Evolutionary conservation across 2,797 vertebrate genomes (phyloP), one percentile per base, ranked within the genome.

Genomic region (Trichosurus vulpecula): DNA sequence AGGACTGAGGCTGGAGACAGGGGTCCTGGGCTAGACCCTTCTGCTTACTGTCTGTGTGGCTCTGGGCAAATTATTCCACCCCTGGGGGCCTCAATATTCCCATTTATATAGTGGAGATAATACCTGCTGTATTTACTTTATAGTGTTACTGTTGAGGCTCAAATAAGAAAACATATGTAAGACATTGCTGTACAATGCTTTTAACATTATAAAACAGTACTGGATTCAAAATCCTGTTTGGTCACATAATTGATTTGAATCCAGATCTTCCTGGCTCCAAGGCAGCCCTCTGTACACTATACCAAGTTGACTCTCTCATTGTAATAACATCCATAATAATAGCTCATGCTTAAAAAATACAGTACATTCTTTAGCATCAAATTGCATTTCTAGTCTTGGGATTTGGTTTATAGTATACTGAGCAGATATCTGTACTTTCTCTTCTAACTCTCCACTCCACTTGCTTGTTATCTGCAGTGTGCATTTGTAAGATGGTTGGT

Each of bases 81-180:
- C 52, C 95, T 93, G 52, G 92, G 58, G 96, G 30, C n/a, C n/a
- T 90, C 61, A 56, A 25, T 93, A 93, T 10, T 51, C 35, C 95
- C 92, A 66, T 53, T 13, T 58, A 27, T 95, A 95, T 91, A 95
- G 92, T 54, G 41, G 29, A 95, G 47, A 95, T n/a, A 94, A 92
- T 61, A 91, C 92, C 95, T 91, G 61, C 47, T 94, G 31, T 95
- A n/a, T 66, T 66, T n/a, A 74, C n/a, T 74, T 74, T 19, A 22
- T 6, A 19, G n/a, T n/a, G 66, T 41, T 74, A 41, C 41, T 41
- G 16, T 25, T 9, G 66, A 74, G 66, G 35, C n/a, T 53, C 92
- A 6, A 3, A 57, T 95, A 93, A 41, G 89, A 8, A 55, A 90
- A 31, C 95, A 92, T 22, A 61, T 30, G 31, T 55, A 94, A 92